These are phyloP conservation scores for Punctoribates punctum DNA, from an alignment of 2,888 invertebrate genomes.

Conservation along the genomic window DNA sequence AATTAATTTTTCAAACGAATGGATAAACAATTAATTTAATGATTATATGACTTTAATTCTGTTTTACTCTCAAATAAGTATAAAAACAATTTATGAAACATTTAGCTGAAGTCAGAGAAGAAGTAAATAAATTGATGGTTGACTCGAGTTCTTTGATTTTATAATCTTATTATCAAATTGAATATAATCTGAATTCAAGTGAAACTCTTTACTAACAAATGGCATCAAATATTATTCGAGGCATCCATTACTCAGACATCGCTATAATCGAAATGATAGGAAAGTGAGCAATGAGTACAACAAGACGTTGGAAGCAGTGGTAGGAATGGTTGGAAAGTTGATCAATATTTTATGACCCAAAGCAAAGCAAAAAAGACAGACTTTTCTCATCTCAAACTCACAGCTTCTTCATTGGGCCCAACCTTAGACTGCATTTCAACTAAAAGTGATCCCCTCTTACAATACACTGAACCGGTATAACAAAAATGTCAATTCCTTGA, in stretches of 20 bases:
- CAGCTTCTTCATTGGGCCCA: not conserved
- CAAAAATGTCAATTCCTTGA: not conserved
- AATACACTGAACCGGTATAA: not conserved
- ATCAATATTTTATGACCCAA: constrained; percentile 36
- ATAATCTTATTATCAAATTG: constrained; percentile 19
- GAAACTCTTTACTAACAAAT: not conserved
- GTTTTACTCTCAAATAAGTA: not conserved
- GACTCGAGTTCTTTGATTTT: not conserved
- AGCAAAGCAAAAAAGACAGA: constrained; percentile 28
- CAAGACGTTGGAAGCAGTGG: not conserved
- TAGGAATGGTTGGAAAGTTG: constrained; percentile 5
- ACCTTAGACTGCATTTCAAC: not conserved
- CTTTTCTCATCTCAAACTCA: not conserved
- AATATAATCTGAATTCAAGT: constrained; percentile 8
- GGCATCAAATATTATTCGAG: constrained; percentile 28
- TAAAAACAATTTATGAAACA: not conserved
- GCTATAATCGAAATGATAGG: constrained; percentile 20
- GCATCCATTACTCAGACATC: constrained; percentile 25
- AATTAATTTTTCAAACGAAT: too few species aligned
- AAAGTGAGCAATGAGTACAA: not conserved
- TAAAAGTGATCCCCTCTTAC: not conserved
- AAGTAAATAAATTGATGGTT: not conserved
- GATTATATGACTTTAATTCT: too few species aligned
- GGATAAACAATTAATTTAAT: too few species aligned
- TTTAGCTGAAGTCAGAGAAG: not conserved